Evolutionary conservation across 2,113 vertebrate species (phyloP).

Genomic region (Petromus typicus): DNA sequence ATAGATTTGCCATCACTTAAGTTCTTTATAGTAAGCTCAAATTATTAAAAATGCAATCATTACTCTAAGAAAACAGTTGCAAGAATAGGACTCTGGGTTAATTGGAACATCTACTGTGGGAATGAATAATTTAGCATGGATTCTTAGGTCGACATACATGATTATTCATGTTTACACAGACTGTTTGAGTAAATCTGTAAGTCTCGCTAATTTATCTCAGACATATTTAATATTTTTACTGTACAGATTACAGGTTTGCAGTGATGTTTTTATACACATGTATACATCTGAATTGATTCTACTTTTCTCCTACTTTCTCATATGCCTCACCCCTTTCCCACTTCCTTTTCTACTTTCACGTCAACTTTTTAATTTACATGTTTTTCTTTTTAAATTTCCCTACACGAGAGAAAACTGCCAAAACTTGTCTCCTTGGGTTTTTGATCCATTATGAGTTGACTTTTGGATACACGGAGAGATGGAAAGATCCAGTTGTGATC

Average conservation of each 20-base stretch:
- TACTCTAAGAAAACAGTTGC: background rate
- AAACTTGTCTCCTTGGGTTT: background rate
- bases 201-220: background rate
- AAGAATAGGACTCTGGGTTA: constrained; percentile 9
- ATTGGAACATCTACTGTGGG: background rate
- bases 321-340: background rate
- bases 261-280: background rate
- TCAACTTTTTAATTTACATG: background rate
- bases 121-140: constrained; percentile 39
- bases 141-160: background rate
- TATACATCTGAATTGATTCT: background rate
- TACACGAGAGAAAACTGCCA: background rate
- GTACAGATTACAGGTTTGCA: background rate
- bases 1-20: background rate
- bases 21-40: constrained; percentile 12
- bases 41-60: background rate
- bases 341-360: background rate
- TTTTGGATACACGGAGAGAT: background rate
- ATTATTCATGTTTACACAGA: background rate
- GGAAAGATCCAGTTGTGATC: background rate
- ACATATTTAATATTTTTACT: background rate
- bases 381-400: background rate
- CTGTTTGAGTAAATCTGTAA: background rate
- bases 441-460: background rate
- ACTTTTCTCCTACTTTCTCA: background rate